Evolutionary conservation across 2,113 vertebrate species (phyloP).

Genomic region (Sterrhoptilus dennistouni): DNA sequence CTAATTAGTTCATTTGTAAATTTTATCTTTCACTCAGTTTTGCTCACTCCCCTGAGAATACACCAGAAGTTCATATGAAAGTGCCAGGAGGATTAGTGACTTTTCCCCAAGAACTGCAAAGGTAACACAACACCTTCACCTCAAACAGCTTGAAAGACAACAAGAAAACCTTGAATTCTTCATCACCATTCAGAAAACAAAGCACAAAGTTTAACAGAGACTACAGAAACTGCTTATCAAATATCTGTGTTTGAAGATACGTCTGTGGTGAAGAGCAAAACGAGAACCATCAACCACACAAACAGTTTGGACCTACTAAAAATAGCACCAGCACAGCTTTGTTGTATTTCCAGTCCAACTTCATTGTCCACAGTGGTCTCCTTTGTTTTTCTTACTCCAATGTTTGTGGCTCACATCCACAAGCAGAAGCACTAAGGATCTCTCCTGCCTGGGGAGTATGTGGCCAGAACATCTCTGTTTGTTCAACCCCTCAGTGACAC

Average conservation of each 20-base stretch:
- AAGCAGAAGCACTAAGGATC: not conserved
- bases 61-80: not conserved
- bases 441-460: not conserved
- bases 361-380: not conserved
- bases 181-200: not conserved
- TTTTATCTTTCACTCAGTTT: not conserved
- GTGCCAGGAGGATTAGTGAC: not conserved
- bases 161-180: not conserved
- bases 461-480: not conserved
- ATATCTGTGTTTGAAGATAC: not conserved
- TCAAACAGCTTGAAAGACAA: not conserved
- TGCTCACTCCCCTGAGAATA: not conserved
- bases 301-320: not conserved
- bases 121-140: not conserved
- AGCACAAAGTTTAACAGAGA: not conserved
- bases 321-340: not conserved
- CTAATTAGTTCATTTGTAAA: slow-evolving; percentile 23
- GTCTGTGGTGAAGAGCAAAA: not conserved
- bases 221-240: not conserved
- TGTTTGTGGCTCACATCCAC: too few relatives aligned
- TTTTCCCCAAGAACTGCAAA: not conserved
- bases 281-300: not conserved
- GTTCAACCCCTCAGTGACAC: not conserved
- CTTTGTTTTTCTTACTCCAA: not conserved
- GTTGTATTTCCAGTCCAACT: not conserved